A percentile compares a stretch with the other conserved stretches of the same genome.
Evolutionary conservation across 2,113 vertebrate genomes (phyloP).

Genomic region (Tachuris rubrigastra): DNA sequence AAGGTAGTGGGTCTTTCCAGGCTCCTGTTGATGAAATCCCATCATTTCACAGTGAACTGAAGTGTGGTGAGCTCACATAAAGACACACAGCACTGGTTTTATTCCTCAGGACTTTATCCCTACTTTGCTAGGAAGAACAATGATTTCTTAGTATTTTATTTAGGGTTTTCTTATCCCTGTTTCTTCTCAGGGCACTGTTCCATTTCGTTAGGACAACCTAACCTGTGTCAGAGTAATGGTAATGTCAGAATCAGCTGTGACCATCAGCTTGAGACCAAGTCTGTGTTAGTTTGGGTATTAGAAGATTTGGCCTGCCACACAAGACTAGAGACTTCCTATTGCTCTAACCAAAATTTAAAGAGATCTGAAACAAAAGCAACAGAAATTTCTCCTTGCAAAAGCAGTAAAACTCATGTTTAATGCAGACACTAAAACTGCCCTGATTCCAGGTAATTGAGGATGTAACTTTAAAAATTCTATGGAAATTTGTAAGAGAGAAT

Average conservation of each 20-base stretch:
- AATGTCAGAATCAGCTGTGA: neutral
- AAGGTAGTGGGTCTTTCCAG: neutral
- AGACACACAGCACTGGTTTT: neutral
- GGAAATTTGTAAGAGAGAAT: neutral
- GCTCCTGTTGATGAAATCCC: neutral
- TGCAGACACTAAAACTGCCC: neutral
- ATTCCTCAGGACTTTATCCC: neutral
- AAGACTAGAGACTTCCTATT: neutral
- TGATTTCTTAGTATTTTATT: neutral
- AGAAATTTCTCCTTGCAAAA: neutral
- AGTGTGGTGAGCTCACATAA: neutral
- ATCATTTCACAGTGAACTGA: neutral
- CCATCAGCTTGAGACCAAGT: rapidly evolving
- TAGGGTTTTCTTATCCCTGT: neutral
- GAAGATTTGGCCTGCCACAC: neutral
- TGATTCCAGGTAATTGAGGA: neutral
- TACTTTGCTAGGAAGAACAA: neutral
- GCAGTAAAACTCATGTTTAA: neutral
- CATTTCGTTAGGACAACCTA: neutral
- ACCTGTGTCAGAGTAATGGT: neutral
- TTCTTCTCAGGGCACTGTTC: neutral
- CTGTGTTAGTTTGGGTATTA: neutral
- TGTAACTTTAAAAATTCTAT: neutral
- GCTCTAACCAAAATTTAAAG: neutral
- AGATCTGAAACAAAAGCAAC: neutral